Conservation (phyloP, 1,140 invertebrate genomes). For the Hormaphis cornu region DNA sequence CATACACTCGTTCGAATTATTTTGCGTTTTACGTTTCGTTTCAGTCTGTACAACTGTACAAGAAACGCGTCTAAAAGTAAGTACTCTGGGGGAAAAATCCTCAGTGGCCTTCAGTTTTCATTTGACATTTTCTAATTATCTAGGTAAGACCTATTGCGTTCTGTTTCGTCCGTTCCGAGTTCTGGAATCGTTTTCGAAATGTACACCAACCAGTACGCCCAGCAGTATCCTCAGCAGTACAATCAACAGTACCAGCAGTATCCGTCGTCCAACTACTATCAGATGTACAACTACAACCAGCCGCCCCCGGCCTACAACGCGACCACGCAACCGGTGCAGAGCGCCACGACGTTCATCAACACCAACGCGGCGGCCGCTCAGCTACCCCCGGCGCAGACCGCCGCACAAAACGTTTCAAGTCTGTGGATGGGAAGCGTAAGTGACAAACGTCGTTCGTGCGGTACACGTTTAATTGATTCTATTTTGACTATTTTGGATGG, state of each 20-base stretch:
- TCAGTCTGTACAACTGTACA: no score
- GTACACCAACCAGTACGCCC: slow-evolving; percentile 17
- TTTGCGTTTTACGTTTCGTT: no score
- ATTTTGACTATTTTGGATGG: no score
- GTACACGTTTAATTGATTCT: no score
- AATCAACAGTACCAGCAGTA: slow-evolving; percentile 30
- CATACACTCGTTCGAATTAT: no score
- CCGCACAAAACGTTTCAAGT: neutral
- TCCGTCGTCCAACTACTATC: slow-evolving; percentile 7
- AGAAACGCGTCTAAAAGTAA: no score
- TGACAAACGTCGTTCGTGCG: no score
- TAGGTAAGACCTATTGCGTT: no score
- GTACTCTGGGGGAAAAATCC: no score
- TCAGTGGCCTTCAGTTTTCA: no score
- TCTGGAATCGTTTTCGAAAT: slow-evolving; percentile 37
- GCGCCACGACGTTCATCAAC: neutral
- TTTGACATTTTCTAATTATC: no score
- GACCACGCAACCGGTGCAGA: neutral
- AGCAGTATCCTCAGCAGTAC: slow-evolving; percentile 19
- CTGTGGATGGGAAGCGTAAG: slow-evolving; percentile 24
- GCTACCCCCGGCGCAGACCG: neutral
- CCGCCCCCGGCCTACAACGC: neutral
- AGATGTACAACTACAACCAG: slow-evolving; percentile 18
- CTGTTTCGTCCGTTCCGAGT: neutral
- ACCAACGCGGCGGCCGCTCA: neutral